Percentiles rank a stretch among this genome's conserved stretches.
Conservation (phyloP, 2,888 invertebrate genomes). For the Polydrusus cervinus region DNA sequence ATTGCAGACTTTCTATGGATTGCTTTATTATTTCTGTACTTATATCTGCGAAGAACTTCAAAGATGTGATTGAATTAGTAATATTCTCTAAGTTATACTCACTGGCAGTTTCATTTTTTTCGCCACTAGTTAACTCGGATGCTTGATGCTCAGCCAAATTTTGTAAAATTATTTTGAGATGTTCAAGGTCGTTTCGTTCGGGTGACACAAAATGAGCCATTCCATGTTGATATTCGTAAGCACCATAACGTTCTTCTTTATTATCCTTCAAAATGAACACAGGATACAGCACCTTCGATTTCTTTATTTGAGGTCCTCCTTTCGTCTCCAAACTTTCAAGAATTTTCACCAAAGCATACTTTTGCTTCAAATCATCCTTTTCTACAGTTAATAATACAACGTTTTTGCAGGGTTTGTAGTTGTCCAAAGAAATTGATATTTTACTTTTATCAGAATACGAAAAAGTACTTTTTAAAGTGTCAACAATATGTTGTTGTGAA, state of each 20-base stretch:
- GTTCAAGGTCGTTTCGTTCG: neutral
- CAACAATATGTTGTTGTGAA: neutral
- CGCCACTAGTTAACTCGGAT: neutral
- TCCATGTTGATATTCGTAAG: neutral
- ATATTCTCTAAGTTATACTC: constrained; percentile 18
- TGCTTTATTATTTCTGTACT: neutral
- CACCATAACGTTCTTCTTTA: neutral
- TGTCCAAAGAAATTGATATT: neutral
- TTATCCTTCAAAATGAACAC: constrained; percentile 1
- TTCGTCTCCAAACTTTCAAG: neutral
- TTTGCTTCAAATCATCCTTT: neutral
- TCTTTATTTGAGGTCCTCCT: neutral
- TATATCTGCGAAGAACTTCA: constrained; percentile 21
- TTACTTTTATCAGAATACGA: neutral
- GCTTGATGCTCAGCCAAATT: constrained; percentile 1
- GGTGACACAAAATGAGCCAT: neutral
- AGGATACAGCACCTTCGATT: neutral
- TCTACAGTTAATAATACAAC: neutral
- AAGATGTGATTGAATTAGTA: neutral
- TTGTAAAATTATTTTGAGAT: neutral
- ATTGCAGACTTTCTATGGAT: constrained; percentile 1
- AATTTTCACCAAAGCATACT: constrained; percentile 2
- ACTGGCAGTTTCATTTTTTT: neutral
- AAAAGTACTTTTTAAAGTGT: neutral
- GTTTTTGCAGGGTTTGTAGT: neutral